Base-by-base conservation (phyloP, 2,113 vertebrate species). In the Microcebus jonahi region DNA sequence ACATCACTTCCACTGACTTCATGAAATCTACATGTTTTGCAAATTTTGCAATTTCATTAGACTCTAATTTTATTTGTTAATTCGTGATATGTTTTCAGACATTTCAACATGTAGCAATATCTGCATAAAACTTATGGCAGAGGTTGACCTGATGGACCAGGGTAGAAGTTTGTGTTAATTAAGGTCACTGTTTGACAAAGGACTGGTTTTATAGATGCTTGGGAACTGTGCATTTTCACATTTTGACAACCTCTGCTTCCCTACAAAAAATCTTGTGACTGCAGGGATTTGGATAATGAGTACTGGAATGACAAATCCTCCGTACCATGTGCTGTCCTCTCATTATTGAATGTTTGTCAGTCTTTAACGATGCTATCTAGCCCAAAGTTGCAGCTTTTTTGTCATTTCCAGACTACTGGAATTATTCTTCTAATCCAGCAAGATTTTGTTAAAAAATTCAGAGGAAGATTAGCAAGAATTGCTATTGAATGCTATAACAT, bases 361-460 rank as follows among this genome's bases (percentile, higher is more conserved):
- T 45, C n/a, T 77, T 79, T 57, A 68, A 17, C 29, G 71, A 3
- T 1, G 21, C 29, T 10, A 4, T 2, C 12, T 6, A n/a, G 81
- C 85, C 88, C 53, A 15, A 42, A 31, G 61, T 68, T 68, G 25
- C 76, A 68, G 67, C 11, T 0, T 82, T 87, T 89, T 91, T 90
- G 63, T 95, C 59, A 57, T 84, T 96, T 79, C 65, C 67, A 73
- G 53, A 50, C 6, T 34, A 73, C 21, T 42, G 36, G 81, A 83
- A 94, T 93, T 77, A 85, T 83, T 82, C 55, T 42, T 79, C 63
- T 42, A 57, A 68, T 31, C 63, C 68, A 76, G 63, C 48, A 84
- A 92, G n/a, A 67, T 17, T 25, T 45, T 88, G 31, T 86, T 91
- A n/a, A 76, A 91, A 93, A 94, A 89, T 85, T 86, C 39, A 2